phyloP scores from a whole-genome alignment of 2,888 invertebrate species.

The Dryococelus australis region DNA sequence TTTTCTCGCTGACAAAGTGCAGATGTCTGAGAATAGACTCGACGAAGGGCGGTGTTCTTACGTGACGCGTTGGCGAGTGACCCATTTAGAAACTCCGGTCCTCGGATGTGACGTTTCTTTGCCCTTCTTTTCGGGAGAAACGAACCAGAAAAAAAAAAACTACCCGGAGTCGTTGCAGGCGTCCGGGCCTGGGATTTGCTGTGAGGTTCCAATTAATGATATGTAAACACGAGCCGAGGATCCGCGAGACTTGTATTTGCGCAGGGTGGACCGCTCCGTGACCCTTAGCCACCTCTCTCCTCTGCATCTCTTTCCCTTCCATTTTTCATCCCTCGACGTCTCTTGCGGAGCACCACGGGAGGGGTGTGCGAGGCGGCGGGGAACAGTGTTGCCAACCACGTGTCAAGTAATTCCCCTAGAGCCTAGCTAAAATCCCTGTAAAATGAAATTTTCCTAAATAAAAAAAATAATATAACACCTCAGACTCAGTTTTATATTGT shows the following conservation, averaged over 20 bases:
- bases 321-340: background rate
- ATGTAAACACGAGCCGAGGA: background rate
- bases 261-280: background rate
- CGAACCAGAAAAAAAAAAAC: background rate
- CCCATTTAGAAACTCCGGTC: background rate
- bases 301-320: background rate
- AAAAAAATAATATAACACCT: too few relatives aligned
- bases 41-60: background rate
- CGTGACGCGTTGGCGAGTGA: background rate
- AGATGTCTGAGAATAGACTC: background rate
- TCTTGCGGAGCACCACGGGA: background rate
- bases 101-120: conserved; percentile 8
- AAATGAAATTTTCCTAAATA: too few relatives aligned
- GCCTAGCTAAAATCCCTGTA: too few relatives aligned
- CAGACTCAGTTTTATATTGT: too few relatives aligned
- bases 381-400: too few relatives aligned
- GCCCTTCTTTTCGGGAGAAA: background rate
- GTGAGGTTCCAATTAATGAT: conserved; percentile 11
- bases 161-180: background rate
- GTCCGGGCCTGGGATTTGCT: background rate
- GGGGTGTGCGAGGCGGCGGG: background rate
- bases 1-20: background rate
- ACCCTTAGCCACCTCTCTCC: background rate
- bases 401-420: too few relatives aligned
- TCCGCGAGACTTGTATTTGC: background rate